Conservation (phyloP, 2,113 vertebrate species). For the Oriolus oriolus region DNA sequence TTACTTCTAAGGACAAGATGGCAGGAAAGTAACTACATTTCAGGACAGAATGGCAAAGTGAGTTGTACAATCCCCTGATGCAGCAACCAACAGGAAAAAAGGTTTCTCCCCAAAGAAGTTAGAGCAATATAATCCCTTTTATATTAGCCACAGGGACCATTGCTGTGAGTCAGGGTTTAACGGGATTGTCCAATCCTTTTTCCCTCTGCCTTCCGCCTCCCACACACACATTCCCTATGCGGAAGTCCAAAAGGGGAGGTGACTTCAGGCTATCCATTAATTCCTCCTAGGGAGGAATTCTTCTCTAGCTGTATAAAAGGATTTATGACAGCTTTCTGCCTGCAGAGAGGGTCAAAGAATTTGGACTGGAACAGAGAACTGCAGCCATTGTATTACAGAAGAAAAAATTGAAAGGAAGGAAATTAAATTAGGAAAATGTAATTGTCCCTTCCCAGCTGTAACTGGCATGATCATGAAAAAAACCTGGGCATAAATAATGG, state of each 20-base stretch:
- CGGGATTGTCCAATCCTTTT: not conserved
- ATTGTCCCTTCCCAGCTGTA: not conserved
- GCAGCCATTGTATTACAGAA: not conserved
- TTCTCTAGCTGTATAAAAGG: constrained; percentile 1
- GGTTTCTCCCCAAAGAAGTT: not conserved
- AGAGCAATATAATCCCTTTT: not conserved
- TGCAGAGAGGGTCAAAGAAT: constrained; percentile 27
- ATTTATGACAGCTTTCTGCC: constrained; percentile 14
- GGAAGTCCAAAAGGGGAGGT: not conserved
- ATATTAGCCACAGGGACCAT: not conserved
- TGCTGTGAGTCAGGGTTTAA: not conserved
- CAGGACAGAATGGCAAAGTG: not conserved
- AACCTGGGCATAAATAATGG: not conserved
- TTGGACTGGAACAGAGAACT: not conserved
- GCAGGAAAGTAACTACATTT: not conserved
- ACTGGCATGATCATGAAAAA: not conserved
- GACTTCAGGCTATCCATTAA: constrained; percentile 11
- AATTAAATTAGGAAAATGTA: constrained; percentile 11
- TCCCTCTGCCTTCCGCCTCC: not conserved
- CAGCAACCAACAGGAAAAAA: not conserved
- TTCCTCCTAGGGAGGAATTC: not conserved
- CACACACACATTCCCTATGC: not conserved
- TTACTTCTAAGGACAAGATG: not conserved
- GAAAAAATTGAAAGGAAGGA: constrained; percentile 2
- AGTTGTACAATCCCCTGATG: not conserved